A percentile compares a stretch with the other conserved stretches of the same genome.
phyloP scores from a whole-genome alignment of 2,113 vertebrate genomes.

The Trochalopteron elliotii region DNA sequence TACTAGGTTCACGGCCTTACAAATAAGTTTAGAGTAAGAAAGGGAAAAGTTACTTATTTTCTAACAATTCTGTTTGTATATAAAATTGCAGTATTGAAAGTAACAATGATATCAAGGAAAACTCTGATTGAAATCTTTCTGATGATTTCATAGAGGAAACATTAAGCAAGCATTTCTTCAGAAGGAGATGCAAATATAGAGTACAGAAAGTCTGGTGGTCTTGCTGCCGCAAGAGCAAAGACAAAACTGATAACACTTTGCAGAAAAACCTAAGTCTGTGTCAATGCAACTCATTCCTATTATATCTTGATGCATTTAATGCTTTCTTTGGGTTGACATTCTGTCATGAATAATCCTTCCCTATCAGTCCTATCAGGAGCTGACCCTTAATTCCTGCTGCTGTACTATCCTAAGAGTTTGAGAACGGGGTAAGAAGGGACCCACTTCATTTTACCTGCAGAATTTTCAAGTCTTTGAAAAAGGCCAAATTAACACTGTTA shows the following conservation, averaged over 20 bases:
- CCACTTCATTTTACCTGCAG: not conserved
- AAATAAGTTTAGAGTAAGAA: not conserved
- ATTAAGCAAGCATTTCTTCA: not conserved
- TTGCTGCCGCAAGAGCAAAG: not conserved
- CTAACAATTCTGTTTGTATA: not conserved
- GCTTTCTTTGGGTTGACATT: not conserved
- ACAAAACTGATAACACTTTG: not conserved
- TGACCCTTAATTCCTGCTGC: not conserved
- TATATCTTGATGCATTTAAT: not conserved
- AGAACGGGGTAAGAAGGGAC: not conserved
- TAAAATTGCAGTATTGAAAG: not conserved
- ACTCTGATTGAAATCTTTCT: not conserved
- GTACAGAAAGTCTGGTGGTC: not conserved
- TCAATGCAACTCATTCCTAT: not conserved
- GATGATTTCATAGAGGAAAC: not conserved
- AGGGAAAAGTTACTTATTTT: not conserved
- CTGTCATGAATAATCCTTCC: not conserved
- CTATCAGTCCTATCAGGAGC: not conserved
- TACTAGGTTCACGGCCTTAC: not conserved
- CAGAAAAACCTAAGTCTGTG: not conserved
- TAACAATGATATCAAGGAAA: not conserved
- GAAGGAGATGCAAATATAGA: not conserved
- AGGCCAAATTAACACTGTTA: not conserved
- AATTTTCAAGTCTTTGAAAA: not conserved
- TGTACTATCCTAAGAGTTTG: not conserved